Base-by-base conservation (phyloP, 2,888 invertebrate genomes). In the Galerucella calmariensis region DNA sequence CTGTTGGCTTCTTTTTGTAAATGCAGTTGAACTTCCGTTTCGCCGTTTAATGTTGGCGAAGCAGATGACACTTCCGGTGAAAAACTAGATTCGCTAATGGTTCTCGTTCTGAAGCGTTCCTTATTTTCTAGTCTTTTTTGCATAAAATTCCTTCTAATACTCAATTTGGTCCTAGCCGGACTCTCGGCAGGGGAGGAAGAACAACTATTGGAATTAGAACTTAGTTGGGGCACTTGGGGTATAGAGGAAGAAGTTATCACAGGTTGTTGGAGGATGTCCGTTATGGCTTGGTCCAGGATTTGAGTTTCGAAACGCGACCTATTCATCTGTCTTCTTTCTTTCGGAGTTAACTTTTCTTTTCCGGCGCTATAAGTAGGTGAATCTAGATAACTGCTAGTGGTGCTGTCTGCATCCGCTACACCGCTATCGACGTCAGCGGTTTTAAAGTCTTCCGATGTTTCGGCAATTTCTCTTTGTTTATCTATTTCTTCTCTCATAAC, bases 61-160 rank as follows among this genome's bases (percentile, higher is more conserved):
- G 79, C 78, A 12, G 79, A 78, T 8, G 81, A 78, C 1, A 89
- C 87, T 74, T 90, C 90, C 0, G 90, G 89, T 0, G 90, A 89
- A 2, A 90, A 89, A 59, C 82, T 90, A 4, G 84, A 81, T 87
- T 87, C 91, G 58, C 86, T 91, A 24, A 94, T 86, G 0, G 94
- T 93, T 81, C 92, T 91, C 2, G 95, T 95, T 81, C 92, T 90
- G 85, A 93, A 95, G 68, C 95, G 89, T 66, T 94, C 94, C 8
- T 92, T 91, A 83, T 93, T 92, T 77, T 92, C 92, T 12, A 89
- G 85, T 16, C 92, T 89, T 82, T 90, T 90, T 82, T 91, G 92
- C 83, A 90, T 80, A 74, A 87, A 85, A 77, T 84, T 85, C 46
- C 83, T 79, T 62, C 87, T 78, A 16, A 86, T 84, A 51, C 84